A percentile compares a stretch with the other conserved stretches of the same genome.
Evolutionary conservation across 2,888 invertebrate genomes (phyloP).

Genomic region (Frankliniella fusca): DNA sequence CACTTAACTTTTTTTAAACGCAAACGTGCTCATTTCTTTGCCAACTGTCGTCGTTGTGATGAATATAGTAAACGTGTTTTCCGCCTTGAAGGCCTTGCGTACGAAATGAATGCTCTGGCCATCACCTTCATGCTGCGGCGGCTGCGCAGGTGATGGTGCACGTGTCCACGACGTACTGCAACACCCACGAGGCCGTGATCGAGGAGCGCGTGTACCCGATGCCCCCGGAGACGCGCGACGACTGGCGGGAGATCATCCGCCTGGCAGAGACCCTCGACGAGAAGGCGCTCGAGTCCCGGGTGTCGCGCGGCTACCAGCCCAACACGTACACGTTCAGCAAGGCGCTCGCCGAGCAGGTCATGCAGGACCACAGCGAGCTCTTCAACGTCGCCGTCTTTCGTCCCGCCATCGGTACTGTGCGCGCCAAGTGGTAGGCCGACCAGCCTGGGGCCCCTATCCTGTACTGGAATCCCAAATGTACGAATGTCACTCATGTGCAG

Average conservation of each 20-base stretch:
- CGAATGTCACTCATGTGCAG: too few relatives aligned
- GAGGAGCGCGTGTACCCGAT: slow-evolving; percentile 70
- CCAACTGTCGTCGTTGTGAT: too few relatives aligned
- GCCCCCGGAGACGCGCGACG: neutral
- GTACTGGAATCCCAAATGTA: too few relatives aligned
- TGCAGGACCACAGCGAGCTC: neutral
- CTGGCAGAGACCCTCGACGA: neutral
- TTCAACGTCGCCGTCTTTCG: slow-evolving; percentile 1
- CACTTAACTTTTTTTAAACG: too few relatives aligned
- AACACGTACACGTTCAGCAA: slow-evolving; percentile 21
- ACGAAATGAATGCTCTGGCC: too few relatives aligned
- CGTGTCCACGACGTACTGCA: slow-evolving; percentile 83
- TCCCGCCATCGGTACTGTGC: neutral
- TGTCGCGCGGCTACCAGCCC: neutral
- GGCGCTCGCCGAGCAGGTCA: slow-evolving; percentile 19
- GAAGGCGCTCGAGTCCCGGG: neutral
- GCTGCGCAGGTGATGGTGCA: slow-evolving; percentile 62
- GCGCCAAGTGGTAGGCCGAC: too few relatives aligned
- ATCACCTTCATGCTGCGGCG: too few relatives aligned
- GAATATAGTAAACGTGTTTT: too few relatives aligned
- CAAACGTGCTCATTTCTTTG: too few relatives aligned
- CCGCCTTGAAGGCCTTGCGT: too few relatives aligned
- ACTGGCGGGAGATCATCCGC: neutral
- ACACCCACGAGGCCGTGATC: slow-evolving; percentile 67
- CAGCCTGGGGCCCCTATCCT: too few relatives aligned